Conservation (phyloP, 2,888 invertebrate genomes). For the Ceraclea dissimilis region DNA sequence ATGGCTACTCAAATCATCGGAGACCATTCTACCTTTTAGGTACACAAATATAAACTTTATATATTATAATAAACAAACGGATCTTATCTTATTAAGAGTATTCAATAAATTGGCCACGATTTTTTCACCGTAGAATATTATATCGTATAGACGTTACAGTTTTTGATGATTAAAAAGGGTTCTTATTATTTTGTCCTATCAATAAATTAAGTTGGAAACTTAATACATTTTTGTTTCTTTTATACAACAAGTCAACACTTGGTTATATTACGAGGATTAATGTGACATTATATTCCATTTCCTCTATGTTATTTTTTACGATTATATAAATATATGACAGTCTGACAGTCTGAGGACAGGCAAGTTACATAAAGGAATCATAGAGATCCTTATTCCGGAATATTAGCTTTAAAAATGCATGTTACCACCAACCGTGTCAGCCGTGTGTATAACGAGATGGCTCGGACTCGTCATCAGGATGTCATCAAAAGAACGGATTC, state of each 20-base stretch:
- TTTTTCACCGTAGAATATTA: conserved; percentile 1
- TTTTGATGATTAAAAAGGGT: background rate
- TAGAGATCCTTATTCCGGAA: too few species aligned
- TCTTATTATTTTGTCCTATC: background rate
- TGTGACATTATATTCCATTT: too few species aligned
- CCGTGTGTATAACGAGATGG: too few species aligned
- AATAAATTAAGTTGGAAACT: background rate
- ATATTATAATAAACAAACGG: background rate
- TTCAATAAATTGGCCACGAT: background rate
- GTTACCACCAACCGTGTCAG: too few species aligned
- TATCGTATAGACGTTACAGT: background rate
- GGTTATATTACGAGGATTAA: background rate
- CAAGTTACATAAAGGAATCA: too few species aligned
- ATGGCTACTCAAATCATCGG: conserved; percentile 13
- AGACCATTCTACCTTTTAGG: conserved; percentile 12
- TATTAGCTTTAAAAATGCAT: too few species aligned
- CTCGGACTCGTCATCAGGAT: too few species aligned
- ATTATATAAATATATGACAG: too few species aligned
- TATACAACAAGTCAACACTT: background rate
- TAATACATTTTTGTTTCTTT: background rate
- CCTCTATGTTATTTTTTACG: too few species aligned
- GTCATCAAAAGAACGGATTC: too few species aligned
- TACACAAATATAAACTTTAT: too few species aligned
- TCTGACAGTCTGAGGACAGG: too few species aligned
- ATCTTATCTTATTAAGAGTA: background rate